Evolutionary conservation across 2,888 invertebrate genomes (phyloP).

Genomic region (Calliopum simillimum): DNA sequence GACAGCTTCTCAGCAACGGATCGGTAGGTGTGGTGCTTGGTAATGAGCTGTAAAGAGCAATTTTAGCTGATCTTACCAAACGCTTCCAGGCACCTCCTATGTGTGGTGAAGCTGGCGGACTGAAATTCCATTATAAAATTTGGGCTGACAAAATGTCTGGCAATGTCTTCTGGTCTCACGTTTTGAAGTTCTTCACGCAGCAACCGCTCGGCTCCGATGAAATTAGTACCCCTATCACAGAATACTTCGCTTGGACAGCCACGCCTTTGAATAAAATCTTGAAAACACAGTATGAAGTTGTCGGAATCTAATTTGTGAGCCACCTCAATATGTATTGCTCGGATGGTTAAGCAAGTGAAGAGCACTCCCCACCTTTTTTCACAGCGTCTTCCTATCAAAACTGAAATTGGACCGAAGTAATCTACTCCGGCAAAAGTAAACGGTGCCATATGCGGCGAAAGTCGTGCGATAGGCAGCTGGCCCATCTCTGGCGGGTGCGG

Average conservation of each 20-base stretch:
- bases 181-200: background rate
- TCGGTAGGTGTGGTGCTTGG: too few species aligned
- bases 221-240: slow-evolving; percentile 41
- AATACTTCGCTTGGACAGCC: slow-evolving; percentile 42
- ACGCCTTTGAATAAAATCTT: slow-evolving; percentile 41
- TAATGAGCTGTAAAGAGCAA: too few species aligned
- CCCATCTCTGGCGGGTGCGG: slow-evolving; percentile 43
- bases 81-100: background rate
- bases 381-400: too few species aligned
- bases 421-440: slow-evolving; percentile 40
- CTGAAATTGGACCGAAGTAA: slow-evolving; percentile 33
- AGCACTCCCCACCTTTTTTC: slow-evolving; percentile 32
- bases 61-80: too few species aligned
- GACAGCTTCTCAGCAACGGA: too few species aligned
- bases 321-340: slow-evolving; percentile 41
- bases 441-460: slow-evolving; percentile 39
- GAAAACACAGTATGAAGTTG: slow-evolving; percentile 40
- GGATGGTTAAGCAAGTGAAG: slow-evolving; percentile 42
- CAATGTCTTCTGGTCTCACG: too few species aligned
- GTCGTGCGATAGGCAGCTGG: slow-evolving; percentile 40
- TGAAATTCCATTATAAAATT: slow-evolving; percentile 26
- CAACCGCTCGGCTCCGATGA: slow-evolving; percentile 35
- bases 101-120: slow-evolving; percentile 46
- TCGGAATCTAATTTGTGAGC: slow-evolving; percentile 43
- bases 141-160: too few species aligned